Evolutionary conservation across 2,888 invertebrate species (phyloP), one percentile per base, ranked within the genome.

Genomic region (Phaonia tiefii): DNA sequence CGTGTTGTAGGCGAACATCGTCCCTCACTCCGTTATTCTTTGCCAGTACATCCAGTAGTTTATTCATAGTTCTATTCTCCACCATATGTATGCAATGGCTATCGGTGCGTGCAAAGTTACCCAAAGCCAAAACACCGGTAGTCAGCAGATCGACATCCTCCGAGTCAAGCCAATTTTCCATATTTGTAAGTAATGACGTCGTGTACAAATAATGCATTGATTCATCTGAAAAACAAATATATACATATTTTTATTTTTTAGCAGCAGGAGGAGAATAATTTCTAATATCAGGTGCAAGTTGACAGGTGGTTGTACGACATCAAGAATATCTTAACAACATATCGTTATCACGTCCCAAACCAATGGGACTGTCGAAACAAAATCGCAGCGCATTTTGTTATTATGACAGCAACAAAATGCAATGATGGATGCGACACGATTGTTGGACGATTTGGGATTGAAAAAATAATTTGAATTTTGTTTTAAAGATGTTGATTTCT

Each of bases 21-120:
- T 92, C 92, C 77, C 93, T 93, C 22, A 92, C 91, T n/a, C 92
- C 92, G 86, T 93, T 93, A 85, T 93, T 93, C 82, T 92, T 92
- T 49, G 91, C 89, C 74, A 93, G 86, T 51, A 93, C 91, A 80
- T 90, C 91, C 88, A 95, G 91, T 77, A 95, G 89, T 86, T 95
- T 95, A 86, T 94, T 94, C 87, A 95, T 95, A 63, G 97, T 93
- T 37, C 95, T 95, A 84, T 94, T 93, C 71, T 94, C 92, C 86
- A 97, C 96, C 94, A 98, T 95, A 81, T 95, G 93, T 65, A 94
- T 93, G 88, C 98, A 97, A 89, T 97, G 95, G 49, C 93, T 93
- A 88, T 98, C 97, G 84, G 95, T 95, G 54, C 97, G 92, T 0
- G 97, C 97, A 90, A 98, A 97, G 92, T 98, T 98, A 1, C 97